Percentiles rank a stretch among this genome's conserved stretches.
Conservation (phyloP, 1,140 invertebrate species). For the Pogonomyrmex californicus region DNA sequence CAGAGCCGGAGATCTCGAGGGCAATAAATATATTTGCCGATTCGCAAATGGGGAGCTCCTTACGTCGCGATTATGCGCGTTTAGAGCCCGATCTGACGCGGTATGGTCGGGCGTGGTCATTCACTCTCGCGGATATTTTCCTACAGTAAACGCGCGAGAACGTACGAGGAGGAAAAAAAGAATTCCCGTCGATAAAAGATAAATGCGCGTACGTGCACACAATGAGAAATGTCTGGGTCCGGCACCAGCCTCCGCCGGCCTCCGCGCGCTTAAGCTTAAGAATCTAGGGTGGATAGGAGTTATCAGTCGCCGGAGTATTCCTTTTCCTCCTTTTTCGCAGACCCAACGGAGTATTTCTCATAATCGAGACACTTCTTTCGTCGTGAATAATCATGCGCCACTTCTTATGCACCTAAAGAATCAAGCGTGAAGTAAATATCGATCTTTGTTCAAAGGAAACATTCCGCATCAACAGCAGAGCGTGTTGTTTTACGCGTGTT, state of each 20-base stretch:
- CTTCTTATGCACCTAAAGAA: background rate
- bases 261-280: constrained; percentile 48
- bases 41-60: constrained; percentile 69
- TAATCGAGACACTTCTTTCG: background rate
- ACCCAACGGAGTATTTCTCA: background rate
- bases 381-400: background rate
- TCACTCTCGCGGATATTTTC: constrained; percentile 72
- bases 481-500: too few relatives aligned
- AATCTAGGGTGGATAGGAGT: constrained; percentile 41
- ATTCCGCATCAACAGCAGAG: too few relatives aligned
- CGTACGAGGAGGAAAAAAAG: constrained; percentile 48
- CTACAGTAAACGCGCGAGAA: constrained; percentile 29
- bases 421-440: background rate
- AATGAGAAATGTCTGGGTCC: constrained; percentile 71
- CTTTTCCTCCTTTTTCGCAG: background rate
- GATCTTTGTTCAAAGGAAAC: background rate
- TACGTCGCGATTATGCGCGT: constrained; percentile 63
- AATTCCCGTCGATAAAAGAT: constrained; percentile 76
- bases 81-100: constrained; percentile 65
- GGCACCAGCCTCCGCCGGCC: constrained; percentile 22
- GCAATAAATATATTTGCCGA: constrained; percentile 58
- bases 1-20: background rate
- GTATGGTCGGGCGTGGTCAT: constrained; percentile 83
- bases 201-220: constrained; percentile 65
- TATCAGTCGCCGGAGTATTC: constrained; percentile 3